These are phyloP conservation scores for Phortica okadai DNA, from an alignment of 2,888 invertebrate genomes.

Conservation along the genomic window DNA sequence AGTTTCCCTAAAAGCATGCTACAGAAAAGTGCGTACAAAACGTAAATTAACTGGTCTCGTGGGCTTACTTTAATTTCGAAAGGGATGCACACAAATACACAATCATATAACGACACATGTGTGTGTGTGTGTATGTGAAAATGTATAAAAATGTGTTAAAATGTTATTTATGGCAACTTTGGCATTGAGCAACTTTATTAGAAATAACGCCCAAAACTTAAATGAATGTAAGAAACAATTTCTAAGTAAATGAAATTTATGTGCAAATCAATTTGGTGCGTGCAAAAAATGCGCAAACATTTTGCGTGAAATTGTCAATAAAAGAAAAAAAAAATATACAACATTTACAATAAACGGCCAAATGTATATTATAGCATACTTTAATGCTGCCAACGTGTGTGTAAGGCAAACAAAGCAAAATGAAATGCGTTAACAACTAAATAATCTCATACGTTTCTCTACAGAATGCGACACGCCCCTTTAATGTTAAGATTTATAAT, in stretches of 20 bases:
- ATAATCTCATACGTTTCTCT: neutral
- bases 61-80: neutral
- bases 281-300: neutral
- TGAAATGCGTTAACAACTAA: neutral
- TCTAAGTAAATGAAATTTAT: conserved; percentile 53
- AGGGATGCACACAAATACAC: too few species aligned
- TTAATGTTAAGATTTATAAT: conserved; percentile 67
- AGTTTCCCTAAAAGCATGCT: conserved; percentile 1
- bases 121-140: neutral
- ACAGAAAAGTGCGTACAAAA: conserved; percentile 4
- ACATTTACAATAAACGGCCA: neutral
- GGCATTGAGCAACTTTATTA: neutral
- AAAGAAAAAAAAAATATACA: conserved; percentile 26
- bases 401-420: too few species aligned
- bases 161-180: neutral
- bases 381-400: neutral
- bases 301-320: conserved; percentile 38
- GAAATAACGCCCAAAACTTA: conserved; percentile 25
- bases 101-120: neutral
- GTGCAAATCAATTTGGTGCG: conserved; percentile 61
- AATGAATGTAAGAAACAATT: conserved; percentile 39
- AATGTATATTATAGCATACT: neutral
- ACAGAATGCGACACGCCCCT: conserved; percentile 53
- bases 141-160: neutral
- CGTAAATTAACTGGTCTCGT: conserved; percentile 31